Percentiles rank a stretch among this genome's conserved stretches.
phyloP scores from a whole-genome alignment of 2,888 invertebrate species.

The Diogma glabrata region DNA sequence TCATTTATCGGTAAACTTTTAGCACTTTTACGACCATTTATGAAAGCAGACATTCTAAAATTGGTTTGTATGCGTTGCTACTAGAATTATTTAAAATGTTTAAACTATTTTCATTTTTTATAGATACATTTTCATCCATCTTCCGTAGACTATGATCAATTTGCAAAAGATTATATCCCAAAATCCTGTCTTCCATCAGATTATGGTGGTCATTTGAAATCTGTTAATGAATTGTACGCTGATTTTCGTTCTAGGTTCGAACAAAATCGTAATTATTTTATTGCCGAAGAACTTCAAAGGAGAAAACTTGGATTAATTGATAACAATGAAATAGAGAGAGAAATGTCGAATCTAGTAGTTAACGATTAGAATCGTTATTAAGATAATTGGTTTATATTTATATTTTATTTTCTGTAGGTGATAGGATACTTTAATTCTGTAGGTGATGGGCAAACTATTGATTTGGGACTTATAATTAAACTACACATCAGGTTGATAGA shows the following conservation, averaged over 20 bases:
- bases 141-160: slow-evolving; percentile 40
- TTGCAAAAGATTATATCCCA: slow-evolving; percentile 45
- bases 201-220: slow-evolving; percentile 44
- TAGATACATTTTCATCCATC: slow-evolving; percentile 28
- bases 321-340: background rate
- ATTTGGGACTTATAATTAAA: too few species aligned
- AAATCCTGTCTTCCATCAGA: slow-evolving; percentile 46
- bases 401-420: too few species aligned
- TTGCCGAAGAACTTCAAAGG: slow-evolving; percentile 19
- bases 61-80: too few species aligned
- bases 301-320: background rate
- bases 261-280: slow-evolving; percentile 16
- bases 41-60: slow-evolving; percentile 45
- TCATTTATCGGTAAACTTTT: slow-evolving; percentile 47
- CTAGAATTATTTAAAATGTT: too few species aligned
- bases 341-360: slow-evolving; percentile 1
- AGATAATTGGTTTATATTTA: too few species aligned
- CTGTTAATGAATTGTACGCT: slow-evolving; percentile 17
- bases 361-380: too few species aligned
- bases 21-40: slow-evolving; percentile 45
- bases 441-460: too few species aligned
- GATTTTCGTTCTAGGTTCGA: slow-evolving; percentile 15
- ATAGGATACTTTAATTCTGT: too few species aligned
- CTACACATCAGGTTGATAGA: too few species aligned
- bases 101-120: too few species aligned